Evolutionary conservation across 2,113 vertebrate genomes (phyloP).

Genomic region (Epinephelus cyanopodus): DNA sequence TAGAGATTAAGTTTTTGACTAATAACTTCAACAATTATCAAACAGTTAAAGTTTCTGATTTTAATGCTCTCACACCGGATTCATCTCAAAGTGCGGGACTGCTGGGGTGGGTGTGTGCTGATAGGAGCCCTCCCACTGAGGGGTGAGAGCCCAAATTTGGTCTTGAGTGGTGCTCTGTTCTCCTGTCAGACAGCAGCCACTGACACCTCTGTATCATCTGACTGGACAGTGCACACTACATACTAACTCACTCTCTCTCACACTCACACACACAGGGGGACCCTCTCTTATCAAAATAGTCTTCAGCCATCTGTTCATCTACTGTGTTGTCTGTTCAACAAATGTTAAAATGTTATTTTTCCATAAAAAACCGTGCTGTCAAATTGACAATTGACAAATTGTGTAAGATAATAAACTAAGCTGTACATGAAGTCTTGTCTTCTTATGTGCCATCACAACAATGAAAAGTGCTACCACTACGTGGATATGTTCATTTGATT

Average conservation of each 20-base stretch:
- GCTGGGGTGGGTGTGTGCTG: slow-evolving; percentile 8
- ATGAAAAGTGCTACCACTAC: background rate
- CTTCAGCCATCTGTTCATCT: slow-evolving; percentile 16
- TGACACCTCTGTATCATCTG: slow-evolving; percentile 94
- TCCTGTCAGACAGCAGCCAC: slow-evolving; percentile 88
- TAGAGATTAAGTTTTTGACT: background rate
- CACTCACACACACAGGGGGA: slow-evolving; percentile 60
- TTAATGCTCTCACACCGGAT: background rate
- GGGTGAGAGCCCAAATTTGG: slow-evolving; percentile 95
- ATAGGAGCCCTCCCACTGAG: slow-evolving; percentile 76
- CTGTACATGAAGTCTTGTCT: background rate
- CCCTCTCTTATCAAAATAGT: slow-evolving; percentile 40
- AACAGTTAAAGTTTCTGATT: background rate
- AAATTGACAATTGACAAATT: background rate
- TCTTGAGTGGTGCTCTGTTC: slow-evolving; percentile 86
- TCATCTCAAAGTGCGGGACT: background rate
- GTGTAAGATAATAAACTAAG: background rate
- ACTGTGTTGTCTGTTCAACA: background rate
- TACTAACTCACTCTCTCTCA: slow-evolving; percentile 73
- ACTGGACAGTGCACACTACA: slow-evolving; percentile 80
- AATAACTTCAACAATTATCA: background rate
- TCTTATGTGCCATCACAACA: background rate
- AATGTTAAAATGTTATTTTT: background rate
- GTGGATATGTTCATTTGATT: background rate
- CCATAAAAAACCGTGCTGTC: background rate